A percentile compares a stretch with the other conserved stretches of the same genome.
These are phyloP conservation scores for Ichneumoninae sp. DNA, from an alignment of 2,888 invertebrate genomes.

Conservation along the genomic window DNA sequence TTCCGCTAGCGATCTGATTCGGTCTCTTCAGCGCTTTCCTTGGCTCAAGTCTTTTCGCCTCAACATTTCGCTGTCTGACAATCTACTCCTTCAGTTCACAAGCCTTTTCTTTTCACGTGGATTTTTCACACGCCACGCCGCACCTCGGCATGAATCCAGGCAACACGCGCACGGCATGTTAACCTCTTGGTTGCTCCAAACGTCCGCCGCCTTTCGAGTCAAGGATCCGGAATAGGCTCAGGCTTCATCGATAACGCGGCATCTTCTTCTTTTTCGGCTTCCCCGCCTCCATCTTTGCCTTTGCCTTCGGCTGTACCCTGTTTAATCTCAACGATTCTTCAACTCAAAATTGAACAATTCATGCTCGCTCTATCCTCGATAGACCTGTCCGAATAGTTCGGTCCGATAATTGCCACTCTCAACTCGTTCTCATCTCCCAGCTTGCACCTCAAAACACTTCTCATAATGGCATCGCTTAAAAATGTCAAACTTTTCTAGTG, in stretches of 20 bases:
- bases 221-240: not conserved
- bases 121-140: too few species aligned
- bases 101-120: too few species aligned
- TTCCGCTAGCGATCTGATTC: too few species aligned
- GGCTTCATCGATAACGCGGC: too few species aligned
- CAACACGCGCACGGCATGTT: not conserved
- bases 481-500: not conserved
- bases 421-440: not conserved
- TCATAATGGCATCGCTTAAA: not conserved
- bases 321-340: conserved; percentile 5
- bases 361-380: not conserved
- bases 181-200: not conserved
- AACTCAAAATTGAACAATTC: not conserved
- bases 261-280: too few species aligned
- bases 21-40: too few species aligned
- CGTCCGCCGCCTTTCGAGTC: not conserved
- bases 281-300: too few species aligned
- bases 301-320: too few species aligned
- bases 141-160: not conserved
- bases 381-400: not conserved
- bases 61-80: not conserved
- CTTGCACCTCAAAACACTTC: not conserved
- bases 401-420: not conserved
- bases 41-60: not conserved
- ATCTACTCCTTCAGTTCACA: not conserved